These are phyloP conservation scores for Triplophysa yarkandensis DNA, from an alignment of 2,797 vertebrate genomes.

Conservation along the genomic window DNA sequence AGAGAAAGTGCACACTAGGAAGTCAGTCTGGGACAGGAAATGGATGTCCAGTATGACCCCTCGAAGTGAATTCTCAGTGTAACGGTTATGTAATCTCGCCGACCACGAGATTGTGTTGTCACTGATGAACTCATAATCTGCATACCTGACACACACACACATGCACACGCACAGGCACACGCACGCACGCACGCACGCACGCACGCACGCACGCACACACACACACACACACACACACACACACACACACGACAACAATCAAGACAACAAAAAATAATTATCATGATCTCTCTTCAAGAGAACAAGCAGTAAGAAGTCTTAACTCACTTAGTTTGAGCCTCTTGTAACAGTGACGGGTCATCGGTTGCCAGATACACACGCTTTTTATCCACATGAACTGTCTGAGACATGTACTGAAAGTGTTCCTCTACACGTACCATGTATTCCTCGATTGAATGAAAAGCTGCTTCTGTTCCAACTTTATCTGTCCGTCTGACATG, in stretches of 20 bases:
- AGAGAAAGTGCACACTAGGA: slow-evolving; percentile 97
- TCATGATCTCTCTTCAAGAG: too few species aligned
- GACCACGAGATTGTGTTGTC: slow-evolving; percentile 99
- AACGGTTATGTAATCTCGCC: slow-evolving; percentile 93
- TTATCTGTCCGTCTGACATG: slow-evolving; percentile 97
- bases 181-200: slow-evolving; percentile 40
- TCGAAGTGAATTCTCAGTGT: slow-evolving; percentile 94
- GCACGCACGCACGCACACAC: neutral
- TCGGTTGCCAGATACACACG: slow-evolving; percentile 96
- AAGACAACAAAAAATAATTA: too few species aligned
- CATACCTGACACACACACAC: slow-evolving; percentile 78
- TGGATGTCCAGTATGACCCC: slow-evolving; percentile 98
- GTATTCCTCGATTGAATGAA: slow-evolving; percentile 97
- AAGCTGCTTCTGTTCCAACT: slow-evolving; percentile 96
- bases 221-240: neutral
- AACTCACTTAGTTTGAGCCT: slow-evolving; percentile 95
- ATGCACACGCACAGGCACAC: slow-evolving; percentile 17
- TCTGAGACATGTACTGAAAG: slow-evolving; percentile 87
- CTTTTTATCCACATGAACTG: slow-evolving; percentile 90
- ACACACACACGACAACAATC: too few species aligned
- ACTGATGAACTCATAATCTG: slow-evolving; percentile 96
- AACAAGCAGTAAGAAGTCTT: neutral
- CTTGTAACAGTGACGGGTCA: slow-evolving; percentile 91
- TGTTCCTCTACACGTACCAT: slow-evolving; percentile 96
- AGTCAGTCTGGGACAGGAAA: slow-evolving; percentile 96